These are phyloP conservation scores for Paraescarpia echinospica DNA, from an alignment of 1,140 invertebrate genomes.

Conservation along the genomic window DNA sequence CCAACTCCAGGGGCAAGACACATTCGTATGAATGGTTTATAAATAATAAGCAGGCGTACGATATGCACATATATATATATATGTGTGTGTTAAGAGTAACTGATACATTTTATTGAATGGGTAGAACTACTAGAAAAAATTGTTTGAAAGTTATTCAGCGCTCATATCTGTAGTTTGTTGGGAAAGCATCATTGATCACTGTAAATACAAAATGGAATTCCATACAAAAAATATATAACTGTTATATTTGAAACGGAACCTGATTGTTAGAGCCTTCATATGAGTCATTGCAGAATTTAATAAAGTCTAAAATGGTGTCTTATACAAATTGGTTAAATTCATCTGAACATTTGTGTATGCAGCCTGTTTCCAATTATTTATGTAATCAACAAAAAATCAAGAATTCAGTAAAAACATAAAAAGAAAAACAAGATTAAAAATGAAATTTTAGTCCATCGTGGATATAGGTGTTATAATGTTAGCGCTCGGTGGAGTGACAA, in stretches of 20 bases:
- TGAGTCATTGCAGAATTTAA: too few species aligned
- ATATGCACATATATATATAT: too few species aligned
- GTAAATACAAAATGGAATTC: neutral
- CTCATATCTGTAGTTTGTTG: neutral
- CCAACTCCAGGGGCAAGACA: too few species aligned
- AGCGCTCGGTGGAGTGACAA: neutral
- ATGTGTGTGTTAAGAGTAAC: neutral
- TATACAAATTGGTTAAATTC: too few species aligned
- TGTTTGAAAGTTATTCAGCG: neutral
- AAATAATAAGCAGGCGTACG: neutral
- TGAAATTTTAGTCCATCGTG: neutral
- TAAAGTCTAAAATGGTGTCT: too few species aligned
- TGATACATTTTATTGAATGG: neutral
- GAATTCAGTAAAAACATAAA: neutral
- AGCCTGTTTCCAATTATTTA: too few species aligned
- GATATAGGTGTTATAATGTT: neutral
- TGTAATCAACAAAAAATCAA: neutral
- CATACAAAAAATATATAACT: too few species aligned
- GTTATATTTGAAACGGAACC: too few species aligned
- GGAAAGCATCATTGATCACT: neutral
- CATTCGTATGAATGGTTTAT: neutral
- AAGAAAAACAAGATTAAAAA: neutral
- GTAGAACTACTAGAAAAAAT: neutral
- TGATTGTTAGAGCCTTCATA: too few species aligned
- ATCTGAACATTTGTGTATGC: too few species aligned